A percentile compares a stretch with the other conserved stretches of the same genome.
phyloP scores from a whole-genome alignment of 2,888 invertebrate species.

The Apamea crenata region DNA sequence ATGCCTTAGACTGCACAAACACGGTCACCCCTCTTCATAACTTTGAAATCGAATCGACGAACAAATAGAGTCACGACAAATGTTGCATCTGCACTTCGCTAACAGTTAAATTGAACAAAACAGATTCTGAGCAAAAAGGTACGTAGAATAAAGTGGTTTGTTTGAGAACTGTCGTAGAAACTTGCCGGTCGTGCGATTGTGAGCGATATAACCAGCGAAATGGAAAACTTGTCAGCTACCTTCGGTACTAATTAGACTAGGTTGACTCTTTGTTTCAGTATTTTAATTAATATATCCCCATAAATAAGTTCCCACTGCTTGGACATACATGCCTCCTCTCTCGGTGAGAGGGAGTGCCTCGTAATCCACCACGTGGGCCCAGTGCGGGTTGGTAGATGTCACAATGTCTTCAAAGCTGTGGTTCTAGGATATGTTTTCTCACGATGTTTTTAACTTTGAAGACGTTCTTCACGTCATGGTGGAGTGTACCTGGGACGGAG shows the following conservation, averaged over 20 bases:
- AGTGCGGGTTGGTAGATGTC: too few relatives aligned
- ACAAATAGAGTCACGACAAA: not conserved
- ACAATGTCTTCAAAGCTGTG: too few relatives aligned
- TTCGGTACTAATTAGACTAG: not conserved
- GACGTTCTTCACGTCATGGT: not conserved
- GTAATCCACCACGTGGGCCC: too few relatives aligned
- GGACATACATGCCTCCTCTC: too few relatives aligned
- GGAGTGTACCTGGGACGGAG: not conserved
- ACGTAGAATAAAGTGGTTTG: conserved; percentile 42
- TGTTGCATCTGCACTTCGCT: conserved; percentile 39
- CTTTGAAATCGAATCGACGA: conserved; percentile 27
- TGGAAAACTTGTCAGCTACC: conserved; percentile 10
- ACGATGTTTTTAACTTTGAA: not conserved
- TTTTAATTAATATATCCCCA: not conserved
- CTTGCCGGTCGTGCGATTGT: conserved; percentile 4
- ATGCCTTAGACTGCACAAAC: not conserved
- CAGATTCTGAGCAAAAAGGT: conserved; percentile 31
- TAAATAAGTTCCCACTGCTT: not conserved
- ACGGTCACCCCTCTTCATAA: conserved; percentile 17
- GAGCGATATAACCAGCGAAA: not conserved
- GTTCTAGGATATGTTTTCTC: too few relatives aligned
- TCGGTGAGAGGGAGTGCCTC: too few relatives aligned
- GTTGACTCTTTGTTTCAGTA: not conserved
- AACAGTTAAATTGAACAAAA: conserved; percentile 29
- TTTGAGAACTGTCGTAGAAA: conserved; percentile 42